These are phyloP conservation scores for Dysidea cf. avara DNA, from an alignment of 37 sponge, comb jelly and placozoan genomes.

Conservation along the genomic window DNA sequence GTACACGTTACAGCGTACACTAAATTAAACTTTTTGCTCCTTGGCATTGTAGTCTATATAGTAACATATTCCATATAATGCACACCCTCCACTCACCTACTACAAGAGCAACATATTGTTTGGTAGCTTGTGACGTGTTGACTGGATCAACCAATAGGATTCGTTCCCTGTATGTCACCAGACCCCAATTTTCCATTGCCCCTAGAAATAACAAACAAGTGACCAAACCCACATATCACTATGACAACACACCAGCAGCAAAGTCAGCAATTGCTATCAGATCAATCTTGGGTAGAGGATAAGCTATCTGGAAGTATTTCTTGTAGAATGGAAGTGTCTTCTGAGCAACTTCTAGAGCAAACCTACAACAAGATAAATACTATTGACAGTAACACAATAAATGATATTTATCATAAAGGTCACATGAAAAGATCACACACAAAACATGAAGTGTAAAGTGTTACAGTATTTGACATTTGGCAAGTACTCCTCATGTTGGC, in stretches of 20 bases:
- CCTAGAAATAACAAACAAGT: constrained; percentile 30
- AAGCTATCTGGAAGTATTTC: constrained; percentile 80
- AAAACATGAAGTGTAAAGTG: no score
- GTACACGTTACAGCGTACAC: no score
- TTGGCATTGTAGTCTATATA: no score
- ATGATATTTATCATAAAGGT: no score
- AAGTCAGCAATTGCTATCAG: constrained; percentile 95
- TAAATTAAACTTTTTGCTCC: no score
- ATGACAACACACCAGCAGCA: constrained; percentile 51
- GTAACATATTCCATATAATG: no score
- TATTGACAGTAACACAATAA: constrained; percentile 7
- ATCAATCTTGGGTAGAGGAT: constrained; percentile 94
- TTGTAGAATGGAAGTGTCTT: constrained; percentile 94
- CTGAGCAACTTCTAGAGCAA: constrained; percentile 58
- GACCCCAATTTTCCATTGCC: constrained; percentile 97
- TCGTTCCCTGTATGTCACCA: constrained; percentile 87
- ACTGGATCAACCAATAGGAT: constrained; percentile 81
- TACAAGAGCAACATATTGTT: constrained; percentile 90
- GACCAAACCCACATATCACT: neutral
- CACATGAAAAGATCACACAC: no score
- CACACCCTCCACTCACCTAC: constrained; percentile 83
- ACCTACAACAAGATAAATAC: constrained; percentile 2
- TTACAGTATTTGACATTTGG: no score
- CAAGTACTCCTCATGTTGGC: no score
- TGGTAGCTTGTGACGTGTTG: constrained; percentile 64